phyloP scores from a whole-genome alignment of 2,797 vertebrate genomes.

The Lophotriccus pileatus region DNA sequence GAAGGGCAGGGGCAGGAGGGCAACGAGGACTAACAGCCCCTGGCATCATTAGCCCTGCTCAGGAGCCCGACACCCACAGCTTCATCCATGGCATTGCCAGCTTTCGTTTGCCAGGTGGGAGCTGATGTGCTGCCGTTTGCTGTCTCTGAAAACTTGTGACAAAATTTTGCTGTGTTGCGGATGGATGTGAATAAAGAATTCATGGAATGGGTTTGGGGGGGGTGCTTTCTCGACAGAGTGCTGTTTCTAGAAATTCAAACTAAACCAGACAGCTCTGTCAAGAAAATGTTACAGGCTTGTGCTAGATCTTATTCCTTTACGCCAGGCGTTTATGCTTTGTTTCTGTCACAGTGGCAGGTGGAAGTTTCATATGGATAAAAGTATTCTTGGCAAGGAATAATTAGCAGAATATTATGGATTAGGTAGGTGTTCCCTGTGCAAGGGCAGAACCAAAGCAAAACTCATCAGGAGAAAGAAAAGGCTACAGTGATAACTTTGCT shows the following conservation, averaged over 20 bases:
- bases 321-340: neutral
- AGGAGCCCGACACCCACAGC: neutral
- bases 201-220: neutral
- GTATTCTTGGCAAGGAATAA: neutral
- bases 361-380: neutral
- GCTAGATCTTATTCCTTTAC: neutral
- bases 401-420: neutral
- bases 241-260: constrained; percentile 31
- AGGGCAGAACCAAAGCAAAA: neutral
- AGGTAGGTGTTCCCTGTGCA: neutral
- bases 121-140: neutral
- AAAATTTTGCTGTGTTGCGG: neutral
- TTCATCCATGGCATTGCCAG: neutral
- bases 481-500: neutral
- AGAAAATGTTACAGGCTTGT: neutral
- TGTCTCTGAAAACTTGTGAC: neutral
- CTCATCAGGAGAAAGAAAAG: neutral
- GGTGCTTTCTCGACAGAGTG: neutral
- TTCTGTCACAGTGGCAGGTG: neutral
- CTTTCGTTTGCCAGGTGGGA: neutral
- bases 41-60: neutral
- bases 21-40: neutral
- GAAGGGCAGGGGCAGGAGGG: neutral
- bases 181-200: neutral
- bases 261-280: neutral